Evolutionary conservation across 2,113 vertebrate genomes (phyloP), one percentile per base, ranked within the genome.

Genomic region (Sula dactylatra): DNA sequence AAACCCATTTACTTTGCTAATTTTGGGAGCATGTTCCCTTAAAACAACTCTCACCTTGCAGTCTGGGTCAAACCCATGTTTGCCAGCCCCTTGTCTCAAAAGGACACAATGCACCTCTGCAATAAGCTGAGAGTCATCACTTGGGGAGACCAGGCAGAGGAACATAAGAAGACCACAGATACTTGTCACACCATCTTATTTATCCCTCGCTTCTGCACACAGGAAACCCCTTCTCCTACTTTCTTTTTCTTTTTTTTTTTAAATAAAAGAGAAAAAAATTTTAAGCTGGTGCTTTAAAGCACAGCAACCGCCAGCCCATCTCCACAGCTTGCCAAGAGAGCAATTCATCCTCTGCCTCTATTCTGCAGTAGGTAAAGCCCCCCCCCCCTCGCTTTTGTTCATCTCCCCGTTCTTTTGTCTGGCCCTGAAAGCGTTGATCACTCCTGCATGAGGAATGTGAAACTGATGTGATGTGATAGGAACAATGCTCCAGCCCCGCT

Each of bases 361-460:
- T 96, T 96, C 96, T 95, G 96, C 82, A 90, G 88, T 95, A 95
- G 97, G 96, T 88, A 92, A 88, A 88, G 88, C 78, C 88, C 45
- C 45, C 83, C 67, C 90, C 42, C 62, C 29, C 38, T n/a, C 11
- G 16, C 96, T 92, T 97, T 96, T 97, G 95, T 96, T 93, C 91
- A 47, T 91, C 91, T 95, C 90, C 86, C 58, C 2, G 29, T 86
- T 95, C 94, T 92, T 97, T 97, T 97, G 96, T 97, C 92, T 72
- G 47, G 70, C 90, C 66, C 83, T 97, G 96, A 97, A 96, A 97
- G 96, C 94, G 79, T 80, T 94, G 82, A 92, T 95, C 92, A 91
- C 94, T 96, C 88, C 97, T 96, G 95, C 96, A 96, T 97, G 96
- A 97, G 97, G 95, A 96, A 96, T 94, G 95, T 95, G 91, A 96